phyloP scores from a whole-genome alignment of 2,113 vertebrate genomes.

The Dromas ardeola region DNA sequence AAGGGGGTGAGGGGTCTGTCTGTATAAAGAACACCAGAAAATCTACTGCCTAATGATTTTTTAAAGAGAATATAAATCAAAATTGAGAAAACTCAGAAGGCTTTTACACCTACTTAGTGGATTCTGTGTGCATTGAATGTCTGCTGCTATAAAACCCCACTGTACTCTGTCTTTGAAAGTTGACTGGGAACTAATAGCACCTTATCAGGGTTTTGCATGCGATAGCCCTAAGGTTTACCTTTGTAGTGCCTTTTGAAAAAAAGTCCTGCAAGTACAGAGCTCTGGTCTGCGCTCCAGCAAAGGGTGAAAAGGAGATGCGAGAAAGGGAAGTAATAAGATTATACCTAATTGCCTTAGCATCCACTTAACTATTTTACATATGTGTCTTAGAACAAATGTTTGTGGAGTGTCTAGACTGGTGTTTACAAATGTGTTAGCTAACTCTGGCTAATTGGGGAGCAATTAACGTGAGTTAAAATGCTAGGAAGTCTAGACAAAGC shows the following conservation, averaged over 20 bases:
- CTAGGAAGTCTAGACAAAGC: conserved; percentile 26
- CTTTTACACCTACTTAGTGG: conserved; percentile 36
- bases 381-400: conserved; percentile 52
- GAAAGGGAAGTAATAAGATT: conserved; percentile 30
- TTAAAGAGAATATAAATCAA: conserved; percentile 56
- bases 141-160: conserved; percentile 6
- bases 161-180: conserved; percentile 22
- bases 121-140: neutral
- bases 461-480: conserved; percentile 30
- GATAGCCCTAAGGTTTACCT: conserved; percentile 58
- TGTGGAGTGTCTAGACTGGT: conserved; percentile 43
- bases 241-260: conserved; percentile 33
- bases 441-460: conserved; percentile 55
- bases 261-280: neutral
- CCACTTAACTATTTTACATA: conserved; percentile 43
- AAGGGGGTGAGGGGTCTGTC: conserved; percentile 30
- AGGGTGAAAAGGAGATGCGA: neutral
- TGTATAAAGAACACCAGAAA: conserved; percentile 49
- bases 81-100: conserved; percentile 18
- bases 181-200: conserved; percentile 46
- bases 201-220: conserved; percentile 59
- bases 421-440: conserved; percentile 48
- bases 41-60: conserved; percentile 64
- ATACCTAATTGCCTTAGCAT: conserved; percentile 51
- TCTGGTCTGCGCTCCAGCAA: neutral